phyloP scores from a whole-genome alignment of 2,888 invertebrate species.

The Craniophora ligustri region DNA sequence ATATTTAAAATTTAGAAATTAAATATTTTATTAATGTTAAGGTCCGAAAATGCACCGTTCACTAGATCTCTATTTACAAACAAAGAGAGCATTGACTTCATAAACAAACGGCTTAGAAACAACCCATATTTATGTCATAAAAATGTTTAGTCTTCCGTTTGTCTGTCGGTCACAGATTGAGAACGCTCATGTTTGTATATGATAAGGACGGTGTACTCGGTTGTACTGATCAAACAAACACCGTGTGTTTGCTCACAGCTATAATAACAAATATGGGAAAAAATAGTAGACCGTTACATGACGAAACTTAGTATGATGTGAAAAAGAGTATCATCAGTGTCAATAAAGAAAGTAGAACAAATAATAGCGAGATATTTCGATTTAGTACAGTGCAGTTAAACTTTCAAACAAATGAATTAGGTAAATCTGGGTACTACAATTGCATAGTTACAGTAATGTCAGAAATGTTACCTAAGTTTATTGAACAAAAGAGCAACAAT shows the following conservation, averaged over 20 bases:
- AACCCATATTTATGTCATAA: conserved; percentile 17
- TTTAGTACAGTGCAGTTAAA: too few species aligned
- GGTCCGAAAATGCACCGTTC: neutral
- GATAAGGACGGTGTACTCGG: conserved; percentile 46
- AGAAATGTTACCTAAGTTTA: too few species aligned
- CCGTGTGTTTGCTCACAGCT: conserved; percentile 39
- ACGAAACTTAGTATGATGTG: conserved; percentile 38
- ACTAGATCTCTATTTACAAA: neutral
- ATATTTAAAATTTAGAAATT: too few species aligned
- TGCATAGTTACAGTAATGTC: too few species aligned
- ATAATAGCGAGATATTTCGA: too few species aligned
- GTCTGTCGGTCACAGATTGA: conserved; percentile 45
- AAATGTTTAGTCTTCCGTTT: conserved; percentile 29
- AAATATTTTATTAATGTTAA: too few species aligned
- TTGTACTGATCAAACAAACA: conserved; percentile 43
- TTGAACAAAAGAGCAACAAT: too few species aligned
- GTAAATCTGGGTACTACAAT: too few species aligned
- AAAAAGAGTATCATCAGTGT: conserved; percentile 35
- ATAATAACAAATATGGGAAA: conserved; percentile 52
- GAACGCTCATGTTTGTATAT: conserved; percentile 52
- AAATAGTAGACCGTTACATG: conserved; percentile 26
- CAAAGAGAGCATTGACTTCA: conserved; percentile 22
- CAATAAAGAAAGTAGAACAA: conserved; percentile 42
- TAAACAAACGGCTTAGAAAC: conserved; percentile 16
- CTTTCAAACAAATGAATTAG: too few species aligned